Percentiles rank a stretch among this genome's conserved stretches.
phyloP scores from a whole-genome alignment of 2,797 vertebrate genomes.

The Halcyon badia region DNA sequence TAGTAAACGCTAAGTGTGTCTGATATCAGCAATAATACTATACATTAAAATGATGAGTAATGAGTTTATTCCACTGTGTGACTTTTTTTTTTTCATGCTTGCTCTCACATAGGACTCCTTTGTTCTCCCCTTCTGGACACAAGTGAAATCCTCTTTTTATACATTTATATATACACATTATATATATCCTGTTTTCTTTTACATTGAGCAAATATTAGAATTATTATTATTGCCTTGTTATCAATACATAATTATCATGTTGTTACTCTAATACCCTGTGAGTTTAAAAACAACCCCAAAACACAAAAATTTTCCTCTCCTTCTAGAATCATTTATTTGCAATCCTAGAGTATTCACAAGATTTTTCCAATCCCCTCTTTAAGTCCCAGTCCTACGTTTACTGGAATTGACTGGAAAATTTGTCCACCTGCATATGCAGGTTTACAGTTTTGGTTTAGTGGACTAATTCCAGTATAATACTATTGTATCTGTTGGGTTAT shows the following conservation, averaged over 20 bases:
- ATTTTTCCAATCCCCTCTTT: not conserved
- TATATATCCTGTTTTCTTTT: not conserved
- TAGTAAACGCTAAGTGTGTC: not conserved
- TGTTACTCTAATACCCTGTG: not conserved
- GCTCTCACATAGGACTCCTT: not conserved
- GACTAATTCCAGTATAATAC: slow-evolving; percentile 16
- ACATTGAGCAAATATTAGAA: fast-evolving
- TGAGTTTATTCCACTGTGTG: not conserved
- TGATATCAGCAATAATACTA: not conserved
- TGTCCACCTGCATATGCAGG: not conserved
- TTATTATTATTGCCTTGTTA: not conserved
- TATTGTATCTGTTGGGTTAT: not conserved
- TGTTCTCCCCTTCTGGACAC: not conserved
- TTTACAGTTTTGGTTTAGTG: not conserved
- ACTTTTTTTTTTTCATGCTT: not conserved
- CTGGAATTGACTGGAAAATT: not conserved
- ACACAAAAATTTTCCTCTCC: too few species aligned
- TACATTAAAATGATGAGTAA: not conserved
- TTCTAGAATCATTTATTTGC: not conserved
- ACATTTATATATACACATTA: not conserved
- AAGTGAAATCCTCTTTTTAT: not conserved
- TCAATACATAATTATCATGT: not conserved
- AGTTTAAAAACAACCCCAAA: not conserved
- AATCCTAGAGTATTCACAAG: not conserved
- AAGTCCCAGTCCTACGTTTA: not conserved